phyloP scores from a whole-genome alignment of 2,888 invertebrate genomes.

The Chymomyza amoena region DNA sequence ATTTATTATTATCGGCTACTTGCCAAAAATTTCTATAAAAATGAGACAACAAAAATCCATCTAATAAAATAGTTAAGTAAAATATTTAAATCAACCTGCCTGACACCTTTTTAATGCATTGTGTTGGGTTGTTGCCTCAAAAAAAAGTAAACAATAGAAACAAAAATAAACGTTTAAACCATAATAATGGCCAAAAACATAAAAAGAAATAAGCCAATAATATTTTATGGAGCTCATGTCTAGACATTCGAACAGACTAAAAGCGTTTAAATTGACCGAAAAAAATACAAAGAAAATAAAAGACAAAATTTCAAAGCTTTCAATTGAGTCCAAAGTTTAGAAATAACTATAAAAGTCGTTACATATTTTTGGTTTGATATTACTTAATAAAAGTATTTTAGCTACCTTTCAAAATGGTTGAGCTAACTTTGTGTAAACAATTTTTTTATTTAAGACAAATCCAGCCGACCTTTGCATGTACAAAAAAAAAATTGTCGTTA shows the following conservation, averaged over 20 bases:
- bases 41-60: too few species aligned
- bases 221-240: constrained; percentile 38
- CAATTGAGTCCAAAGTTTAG: background rate
- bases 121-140: background rate
- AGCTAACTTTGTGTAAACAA: too few species aligned
- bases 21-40: too few species aligned
- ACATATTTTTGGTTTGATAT: too few species aligned
- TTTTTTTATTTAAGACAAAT: too few species aligned
- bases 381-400: too few species aligned
- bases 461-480: too few species aligned
- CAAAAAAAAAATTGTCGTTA: too few species aligned
- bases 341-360: background rate
- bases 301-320: background rate
- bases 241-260: constrained; percentile 48
- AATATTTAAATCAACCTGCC: background rate
- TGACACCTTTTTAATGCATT: too few species aligned
- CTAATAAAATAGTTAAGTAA: background rate
- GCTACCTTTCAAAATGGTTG: too few species aligned
- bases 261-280: background rate
- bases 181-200: constrained; percentile 6
- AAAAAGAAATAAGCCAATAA: constrained; percentile 24
- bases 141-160: background rate
- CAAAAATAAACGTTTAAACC: background rate
- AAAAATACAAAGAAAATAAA: background rate
- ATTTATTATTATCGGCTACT: too few species aligned